phyloP scores from a whole-genome alignment of 2,797 vertebrate genomes.

The Melanogrammus aeglefinus region DNA sequence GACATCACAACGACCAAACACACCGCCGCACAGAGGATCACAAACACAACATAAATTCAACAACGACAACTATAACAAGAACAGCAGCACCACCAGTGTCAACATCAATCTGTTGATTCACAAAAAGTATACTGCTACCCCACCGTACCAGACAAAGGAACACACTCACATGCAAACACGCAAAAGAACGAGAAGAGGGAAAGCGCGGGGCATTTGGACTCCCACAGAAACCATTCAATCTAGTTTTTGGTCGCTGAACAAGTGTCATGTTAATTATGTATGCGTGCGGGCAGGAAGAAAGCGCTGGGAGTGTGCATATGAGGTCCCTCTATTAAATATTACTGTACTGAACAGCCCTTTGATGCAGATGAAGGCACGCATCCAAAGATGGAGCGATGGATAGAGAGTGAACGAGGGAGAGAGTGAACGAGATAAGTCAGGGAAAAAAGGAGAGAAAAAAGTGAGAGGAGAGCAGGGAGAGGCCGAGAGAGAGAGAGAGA shows the following conservation, averaged over 20 bases:
- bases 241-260: constrained; percentile 6
- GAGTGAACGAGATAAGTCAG: background rate
- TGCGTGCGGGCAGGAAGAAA: constrained; percentile 54
- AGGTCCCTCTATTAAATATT: constrained; percentile 66
- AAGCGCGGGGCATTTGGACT: background rate
- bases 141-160: too few species aligned
- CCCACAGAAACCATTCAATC: constrained; percentile 20
- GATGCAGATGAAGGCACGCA: constrained; percentile 51
- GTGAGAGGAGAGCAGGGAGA: constrained; percentile 4
- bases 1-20: too few species aligned
- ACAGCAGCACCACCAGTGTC: too few species aligned
- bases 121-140: too few species aligned
- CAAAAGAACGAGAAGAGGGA: too few species aligned
- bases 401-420: background rate
- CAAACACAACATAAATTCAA: too few species aligned
- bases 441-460: background rate
- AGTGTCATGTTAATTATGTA: constrained; percentile 57
- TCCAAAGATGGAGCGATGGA: constrained; percentile 41
- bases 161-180: too few species aligned
- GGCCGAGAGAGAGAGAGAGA: constrained; percentile 11
- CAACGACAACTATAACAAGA: too few species aligned
- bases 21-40: too few species aligned
- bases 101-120: too few species aligned
- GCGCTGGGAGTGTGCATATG: constrained; percentile 59
- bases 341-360: constrained; percentile 60